Conservation (phyloP, 2,888 invertebrate genomes). For the Plebejus melissa region DNA sequence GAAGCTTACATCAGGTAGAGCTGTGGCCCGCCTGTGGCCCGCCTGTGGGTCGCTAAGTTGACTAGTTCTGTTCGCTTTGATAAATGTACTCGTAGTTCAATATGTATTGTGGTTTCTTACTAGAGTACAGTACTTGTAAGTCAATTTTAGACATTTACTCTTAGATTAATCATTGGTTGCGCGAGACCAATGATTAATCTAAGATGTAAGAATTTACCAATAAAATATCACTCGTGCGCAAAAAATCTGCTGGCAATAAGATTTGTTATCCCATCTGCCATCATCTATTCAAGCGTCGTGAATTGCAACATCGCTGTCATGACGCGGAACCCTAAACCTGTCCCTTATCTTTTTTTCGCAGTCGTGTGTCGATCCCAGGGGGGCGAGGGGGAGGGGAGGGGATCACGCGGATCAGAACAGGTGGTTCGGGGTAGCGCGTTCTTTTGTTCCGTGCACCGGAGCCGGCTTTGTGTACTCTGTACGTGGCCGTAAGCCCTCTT, state of each 20-base stretch:
- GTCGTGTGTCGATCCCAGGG: conserved; percentile 15
- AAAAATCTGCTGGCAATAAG: not conserved
- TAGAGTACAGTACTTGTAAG: no score
- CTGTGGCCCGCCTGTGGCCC: not conserved
- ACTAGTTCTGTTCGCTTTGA: no score
- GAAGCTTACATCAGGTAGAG: not conserved
- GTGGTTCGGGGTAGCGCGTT: conserved; percentile 25
- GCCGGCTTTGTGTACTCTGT: conserved; percentile 15
- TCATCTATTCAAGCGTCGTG: not conserved
- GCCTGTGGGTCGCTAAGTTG: no score
- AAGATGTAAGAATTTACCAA: no score
- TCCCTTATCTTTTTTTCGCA: conserved; percentile 18
- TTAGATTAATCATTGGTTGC: no score
- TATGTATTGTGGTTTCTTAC: no score
- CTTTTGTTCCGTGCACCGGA: conserved; percentile 12
- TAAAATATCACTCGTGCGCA: not conserved
- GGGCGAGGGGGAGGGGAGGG: not conserved
- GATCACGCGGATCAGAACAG: conserved; percentile 29
- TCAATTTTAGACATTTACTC: no score
- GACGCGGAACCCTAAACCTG: conserved; percentile 18
- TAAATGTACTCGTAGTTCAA: no score
- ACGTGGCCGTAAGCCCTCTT: conserved; percentile 4
- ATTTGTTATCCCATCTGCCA: not conserved
- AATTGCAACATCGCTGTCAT: not conserved
- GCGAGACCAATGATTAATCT: no score